Evolutionary conservation across 2,888 invertebrate genomes (phyloP).

Genomic region (Cosmia trapezina): DNA sequence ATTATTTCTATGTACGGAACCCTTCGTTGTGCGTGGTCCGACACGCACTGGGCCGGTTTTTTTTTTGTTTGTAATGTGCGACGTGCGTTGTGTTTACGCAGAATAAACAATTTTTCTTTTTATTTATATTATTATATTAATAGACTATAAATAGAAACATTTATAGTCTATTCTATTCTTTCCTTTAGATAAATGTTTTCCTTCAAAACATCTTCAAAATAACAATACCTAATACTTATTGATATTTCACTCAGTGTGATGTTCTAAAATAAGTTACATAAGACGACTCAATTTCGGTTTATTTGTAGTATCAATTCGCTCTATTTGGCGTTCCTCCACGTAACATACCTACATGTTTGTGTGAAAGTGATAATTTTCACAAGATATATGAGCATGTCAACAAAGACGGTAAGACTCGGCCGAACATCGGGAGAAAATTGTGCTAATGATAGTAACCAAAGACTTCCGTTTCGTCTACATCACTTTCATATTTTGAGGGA

Average conservation of each 20-base stretch:
- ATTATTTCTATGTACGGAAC: too few species aligned
- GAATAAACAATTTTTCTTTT: too few species aligned
- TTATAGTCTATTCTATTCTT: too few species aligned
- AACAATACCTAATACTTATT: neutral
- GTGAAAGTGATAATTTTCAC: conserved; percentile 65
- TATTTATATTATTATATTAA: too few species aligned
- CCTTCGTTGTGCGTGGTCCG: too few species aligned
- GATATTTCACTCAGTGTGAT: conserved; percentile 1
- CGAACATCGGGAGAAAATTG: conserved; percentile 24
- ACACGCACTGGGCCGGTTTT: too few species aligned
- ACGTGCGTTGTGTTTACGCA: too few species aligned
- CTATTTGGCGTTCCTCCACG: conserved; percentile 50
- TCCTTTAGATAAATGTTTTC: neutral
- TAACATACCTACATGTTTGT: conserved; percentile 40
- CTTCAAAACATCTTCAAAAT: neutral
- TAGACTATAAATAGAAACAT: too few species aligned
- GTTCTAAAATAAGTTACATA: conserved; percentile 46
- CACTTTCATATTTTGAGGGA: neutral
- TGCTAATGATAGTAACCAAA: conserved; percentile 23
- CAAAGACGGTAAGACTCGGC: conserved; percentile 1
- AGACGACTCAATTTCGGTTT: conserved; percentile 35
- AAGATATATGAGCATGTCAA: conserved; percentile 42
- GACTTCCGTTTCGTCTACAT: neutral
- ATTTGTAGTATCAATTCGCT: conserved; percentile 60
- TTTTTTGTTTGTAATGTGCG: too few species aligned